Percentiles rank a stretch among this genome's conserved stretches.
Conservation (phyloP, 2,888 invertebrate genomes). For the Achlya flavicornis region DNA sequence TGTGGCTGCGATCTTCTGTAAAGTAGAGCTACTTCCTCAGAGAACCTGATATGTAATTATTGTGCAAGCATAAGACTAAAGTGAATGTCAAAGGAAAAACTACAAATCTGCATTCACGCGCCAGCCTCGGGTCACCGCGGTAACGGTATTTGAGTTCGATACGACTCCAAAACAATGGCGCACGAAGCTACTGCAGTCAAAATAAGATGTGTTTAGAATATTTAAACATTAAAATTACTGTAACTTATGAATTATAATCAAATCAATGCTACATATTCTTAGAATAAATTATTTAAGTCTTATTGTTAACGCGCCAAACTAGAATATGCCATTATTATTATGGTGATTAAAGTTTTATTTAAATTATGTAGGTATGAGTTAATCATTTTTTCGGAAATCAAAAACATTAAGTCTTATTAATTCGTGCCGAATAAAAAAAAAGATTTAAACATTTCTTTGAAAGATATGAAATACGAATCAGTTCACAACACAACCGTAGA, state of each 20-base stretch:
- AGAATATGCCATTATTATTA: too few relatives aligned
- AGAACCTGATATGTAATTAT: neutral
- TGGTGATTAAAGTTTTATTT: too few relatives aligned
- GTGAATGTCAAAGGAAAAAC: conserved; percentile 22
- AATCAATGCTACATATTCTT: too few relatives aligned
- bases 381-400: too few relatives aligned
- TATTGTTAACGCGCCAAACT: too few relatives aligned
- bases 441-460: neutral
- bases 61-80: conserved; percentile 11
- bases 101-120: conserved; percentile 31
- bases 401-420: too few relatives aligned
- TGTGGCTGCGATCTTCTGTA: too few relatives aligned
- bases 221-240: neutral
- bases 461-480: neutral
- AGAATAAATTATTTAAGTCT: too few relatives aligned
- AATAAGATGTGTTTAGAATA: conserved; percentile 7
- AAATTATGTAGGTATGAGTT: too few relatives aligned
- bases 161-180: conserved; percentile 12
- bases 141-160: conserved; percentile 25
- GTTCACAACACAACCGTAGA: neutral
- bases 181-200: neutral
- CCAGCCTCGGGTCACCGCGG: conserved; percentile 18
- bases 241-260: neutral
- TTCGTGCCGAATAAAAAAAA: too few relatives aligned
- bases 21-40: too few relatives aligned